These are phyloP conservation scores for Blastobasis lacticolella DNA, from an alignment of 2,888 invertebrate genomes.

Conservation along the genomic window DNA sequence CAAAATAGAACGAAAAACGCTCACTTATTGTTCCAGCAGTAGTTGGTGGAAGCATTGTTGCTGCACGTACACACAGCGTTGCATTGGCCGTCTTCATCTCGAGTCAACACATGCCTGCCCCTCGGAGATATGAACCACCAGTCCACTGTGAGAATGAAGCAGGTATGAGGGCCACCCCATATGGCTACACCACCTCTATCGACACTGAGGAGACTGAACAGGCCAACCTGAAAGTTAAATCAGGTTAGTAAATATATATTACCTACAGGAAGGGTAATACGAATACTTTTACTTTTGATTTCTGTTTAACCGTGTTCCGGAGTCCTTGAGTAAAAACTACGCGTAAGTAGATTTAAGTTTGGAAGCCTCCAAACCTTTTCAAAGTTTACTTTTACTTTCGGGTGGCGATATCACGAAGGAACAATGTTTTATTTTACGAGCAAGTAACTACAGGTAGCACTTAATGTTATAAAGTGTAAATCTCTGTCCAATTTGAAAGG, in stretches of 20 bases:
- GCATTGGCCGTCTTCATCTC: constrained; percentile 30
- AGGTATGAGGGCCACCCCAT: constrained; percentile 82
- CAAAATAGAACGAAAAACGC: neutral
- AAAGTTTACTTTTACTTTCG: no score
- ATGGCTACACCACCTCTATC: constrained; percentile 88
- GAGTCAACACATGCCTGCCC: constrained; percentile 39
- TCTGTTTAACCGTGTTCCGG: neutral
- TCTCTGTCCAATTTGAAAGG: no score
- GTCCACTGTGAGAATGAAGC: constrained; percentile 76
- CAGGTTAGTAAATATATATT: neutral
- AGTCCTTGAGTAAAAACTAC: neutral
- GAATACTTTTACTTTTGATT: neutral
- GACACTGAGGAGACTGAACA: constrained; percentile 81
- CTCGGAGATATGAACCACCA: constrained; percentile 51
- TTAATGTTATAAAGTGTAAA: no score
- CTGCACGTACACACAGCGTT: constrained; percentile 40
- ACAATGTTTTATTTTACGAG: no score
- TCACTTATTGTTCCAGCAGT: constrained; percentile 61
- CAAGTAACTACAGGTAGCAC: no score
- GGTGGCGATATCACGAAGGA: no score
- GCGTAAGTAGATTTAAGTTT: neutral
- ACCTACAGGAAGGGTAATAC: neutral
- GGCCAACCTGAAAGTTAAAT: constrained; percentile 80
- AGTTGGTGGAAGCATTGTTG: constrained; percentile 26
- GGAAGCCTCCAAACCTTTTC: no score